Percentiles rank a stretch among this genome's conserved stretches.
Conservation (phyloP, 2,888 invertebrate species). For the Heliconius ethilla region DNA sequence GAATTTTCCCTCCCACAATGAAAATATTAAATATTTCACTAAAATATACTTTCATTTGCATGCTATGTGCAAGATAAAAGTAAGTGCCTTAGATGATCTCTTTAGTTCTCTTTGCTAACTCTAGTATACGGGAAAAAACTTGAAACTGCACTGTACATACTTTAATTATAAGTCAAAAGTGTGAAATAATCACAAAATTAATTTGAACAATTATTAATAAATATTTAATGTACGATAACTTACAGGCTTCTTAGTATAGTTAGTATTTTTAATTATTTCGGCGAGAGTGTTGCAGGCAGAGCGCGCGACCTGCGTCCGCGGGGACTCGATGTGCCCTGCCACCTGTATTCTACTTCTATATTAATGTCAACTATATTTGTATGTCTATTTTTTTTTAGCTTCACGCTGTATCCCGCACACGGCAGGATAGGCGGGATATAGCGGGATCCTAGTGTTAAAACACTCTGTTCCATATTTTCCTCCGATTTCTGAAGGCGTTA, state of each 20-base stretch:
- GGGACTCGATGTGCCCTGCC: constrained; percentile 65
- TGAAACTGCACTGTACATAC: too few relatives aligned
- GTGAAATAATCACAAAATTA: too few relatives aligned
- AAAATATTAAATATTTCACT: too few relatives aligned
- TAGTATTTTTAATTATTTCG: constrained; percentile 67
- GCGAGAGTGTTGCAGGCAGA: constrained; percentile 67
- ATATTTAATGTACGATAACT: constrained; percentile 26
- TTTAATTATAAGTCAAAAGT: too few relatives aligned
- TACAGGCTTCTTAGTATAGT: constrained; percentile 76
- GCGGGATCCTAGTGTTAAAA: background rate
- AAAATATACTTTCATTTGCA: too few relatives aligned
- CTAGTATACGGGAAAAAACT: too few relatives aligned
- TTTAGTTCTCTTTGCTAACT: too few relatives aligned
- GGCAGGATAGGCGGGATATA: too few relatives aligned
- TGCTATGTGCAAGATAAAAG: too few relatives aligned
- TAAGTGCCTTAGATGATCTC: too few relatives aligned
- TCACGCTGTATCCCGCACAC: too few relatives aligned
- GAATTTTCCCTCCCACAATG: too few relatives aligned
- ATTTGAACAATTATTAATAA: background rate
- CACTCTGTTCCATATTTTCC: background rate
- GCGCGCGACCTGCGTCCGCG: constrained; percentile 68
- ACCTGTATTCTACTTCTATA: constrained; percentile 53
- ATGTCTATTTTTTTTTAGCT: background rate
- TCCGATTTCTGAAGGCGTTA: background rate
- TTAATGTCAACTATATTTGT: background rate